Evolutionary conservation across 2,113 vertebrate species (phyloP).

Genomic region (Ifrita kowaldi): DNA sequence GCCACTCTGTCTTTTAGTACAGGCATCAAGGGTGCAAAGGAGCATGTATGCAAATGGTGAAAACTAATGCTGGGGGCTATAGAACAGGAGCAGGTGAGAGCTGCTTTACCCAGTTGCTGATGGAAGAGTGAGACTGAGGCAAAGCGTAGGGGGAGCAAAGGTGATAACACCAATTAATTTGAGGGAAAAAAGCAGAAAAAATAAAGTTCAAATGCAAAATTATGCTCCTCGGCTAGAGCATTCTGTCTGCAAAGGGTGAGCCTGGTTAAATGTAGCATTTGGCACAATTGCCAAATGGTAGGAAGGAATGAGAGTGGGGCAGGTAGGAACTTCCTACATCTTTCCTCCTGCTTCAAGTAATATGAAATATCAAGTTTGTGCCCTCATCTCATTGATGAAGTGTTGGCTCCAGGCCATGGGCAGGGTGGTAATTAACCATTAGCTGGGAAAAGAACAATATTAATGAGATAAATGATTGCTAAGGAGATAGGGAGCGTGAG

Average conservation of each 20-base stretch:
- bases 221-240: neutral
- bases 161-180: neutral
- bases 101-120: neutral
- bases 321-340: neutral
- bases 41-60: neutral
- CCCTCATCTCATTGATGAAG: neutral
- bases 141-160: neutral
- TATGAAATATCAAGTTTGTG: neutral
- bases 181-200: accelerated
- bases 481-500: neutral
- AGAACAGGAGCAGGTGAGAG: neutral
- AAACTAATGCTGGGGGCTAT: neutral
- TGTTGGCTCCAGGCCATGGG: neutral
- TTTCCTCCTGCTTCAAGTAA: neutral
- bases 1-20: neutral
- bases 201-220: neutral
- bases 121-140: neutral
- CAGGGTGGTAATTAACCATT: neutral
- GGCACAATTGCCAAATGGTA: neutral
- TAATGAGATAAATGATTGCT: neutral
- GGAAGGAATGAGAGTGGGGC: neutral
- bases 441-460: neutral
- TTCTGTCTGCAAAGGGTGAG: neutral
- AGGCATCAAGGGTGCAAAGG: neutral
- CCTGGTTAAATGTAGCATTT: neutral